These are phyloP conservation scores for Planococcus citri DNA, from an alignment of 1,140 invertebrate genomes.

Conservation along the genomic window DNA sequence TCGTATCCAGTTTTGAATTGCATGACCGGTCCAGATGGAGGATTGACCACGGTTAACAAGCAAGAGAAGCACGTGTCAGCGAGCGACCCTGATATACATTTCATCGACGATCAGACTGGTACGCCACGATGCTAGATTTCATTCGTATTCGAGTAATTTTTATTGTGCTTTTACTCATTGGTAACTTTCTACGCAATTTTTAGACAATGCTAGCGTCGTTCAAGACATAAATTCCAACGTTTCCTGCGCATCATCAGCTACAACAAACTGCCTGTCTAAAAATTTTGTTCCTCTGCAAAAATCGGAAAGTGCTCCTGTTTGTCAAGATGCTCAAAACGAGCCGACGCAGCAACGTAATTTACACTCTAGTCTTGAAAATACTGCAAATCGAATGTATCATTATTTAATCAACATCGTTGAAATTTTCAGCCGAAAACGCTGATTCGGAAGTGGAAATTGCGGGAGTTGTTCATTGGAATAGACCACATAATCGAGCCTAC, in stretches of 20 bases:
- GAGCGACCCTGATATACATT: conserved; percentile 57
- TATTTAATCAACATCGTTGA: neutral
- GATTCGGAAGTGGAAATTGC: conserved; percentile 32
- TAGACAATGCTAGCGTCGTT: neutral
- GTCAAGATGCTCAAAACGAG: neutral
- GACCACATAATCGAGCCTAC: conserved; percentile 48
- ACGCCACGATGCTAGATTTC: neutral
- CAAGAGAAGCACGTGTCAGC: conserved; percentile 50
- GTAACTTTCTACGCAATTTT: neutral
- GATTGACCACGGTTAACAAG: conserved; percentile 55
- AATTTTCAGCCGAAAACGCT: neutral
- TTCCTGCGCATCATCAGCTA: neutral
- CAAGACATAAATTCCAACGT: conserved; percentile 9
- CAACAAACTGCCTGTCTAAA: neutral
- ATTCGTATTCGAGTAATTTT: neutral
- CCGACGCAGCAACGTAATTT: neutral
- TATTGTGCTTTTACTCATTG: too few species aligned
- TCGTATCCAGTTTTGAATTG: conserved; percentile 44
- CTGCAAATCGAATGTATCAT: neutral
- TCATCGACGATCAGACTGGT: conserved; percentile 46
- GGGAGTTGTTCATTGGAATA: conserved; percentile 54
- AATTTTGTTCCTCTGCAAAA: conserved; percentile 33
- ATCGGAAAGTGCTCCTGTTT: conserved; percentile 35
- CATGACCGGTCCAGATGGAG: conserved; percentile 62
- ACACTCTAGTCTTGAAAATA: neutral